Conservation (phyloP, 2,888 invertebrate genomes). For the Epicampocera succincta region DNA sequence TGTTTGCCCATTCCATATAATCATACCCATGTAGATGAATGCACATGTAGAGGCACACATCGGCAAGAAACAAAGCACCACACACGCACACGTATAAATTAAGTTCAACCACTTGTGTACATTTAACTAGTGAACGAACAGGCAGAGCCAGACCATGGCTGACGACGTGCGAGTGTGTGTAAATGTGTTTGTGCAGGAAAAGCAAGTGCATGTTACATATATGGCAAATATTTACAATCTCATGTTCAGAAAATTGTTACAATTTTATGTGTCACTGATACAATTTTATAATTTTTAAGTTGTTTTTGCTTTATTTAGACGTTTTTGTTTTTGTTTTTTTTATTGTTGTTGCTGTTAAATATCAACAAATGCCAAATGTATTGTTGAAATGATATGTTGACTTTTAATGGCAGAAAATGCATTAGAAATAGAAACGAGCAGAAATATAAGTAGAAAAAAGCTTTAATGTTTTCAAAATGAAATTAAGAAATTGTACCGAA, state of each 20-base stretch:
- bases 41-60: too few relatives aligned
- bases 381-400: slow-evolving; percentile 65
- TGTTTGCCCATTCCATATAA: not conserved
- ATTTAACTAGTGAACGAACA: slow-evolving; percentile 26
- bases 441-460: not conserved
- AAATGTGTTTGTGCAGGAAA: not conserved
- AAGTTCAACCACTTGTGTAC: slow-evolving; percentile 25
- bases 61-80: too few relatives aligned
- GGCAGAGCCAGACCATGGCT: not conserved
- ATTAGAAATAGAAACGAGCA: slow-evolving; percentile 2
- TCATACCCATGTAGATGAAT: not conserved
- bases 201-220: slow-evolving; percentile 42
- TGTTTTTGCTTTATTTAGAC: slow-evolving; percentile 18
- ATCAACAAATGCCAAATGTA: slow-evolving; percentile 52
- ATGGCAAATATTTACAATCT: slow-evolving; percentile 63
- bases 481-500: slow-evolving; percentile 48
- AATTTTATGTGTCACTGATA: slow-evolving; percentile 66
- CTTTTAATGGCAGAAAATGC: slow-evolving; percentile 56
- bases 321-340: slow-evolving; percentile 3
- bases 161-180: not conserved
- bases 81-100: not conserved
- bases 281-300: slow-evolving; percentile 37
- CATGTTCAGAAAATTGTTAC: slow-evolving; percentile 54
- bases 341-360: slow-evolving; percentile 39
- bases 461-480: slow-evolving; percentile 42